phyloP scores from a whole-genome alignment of 1,140 invertebrate genomes.

The Radopholus similis region DNA sequence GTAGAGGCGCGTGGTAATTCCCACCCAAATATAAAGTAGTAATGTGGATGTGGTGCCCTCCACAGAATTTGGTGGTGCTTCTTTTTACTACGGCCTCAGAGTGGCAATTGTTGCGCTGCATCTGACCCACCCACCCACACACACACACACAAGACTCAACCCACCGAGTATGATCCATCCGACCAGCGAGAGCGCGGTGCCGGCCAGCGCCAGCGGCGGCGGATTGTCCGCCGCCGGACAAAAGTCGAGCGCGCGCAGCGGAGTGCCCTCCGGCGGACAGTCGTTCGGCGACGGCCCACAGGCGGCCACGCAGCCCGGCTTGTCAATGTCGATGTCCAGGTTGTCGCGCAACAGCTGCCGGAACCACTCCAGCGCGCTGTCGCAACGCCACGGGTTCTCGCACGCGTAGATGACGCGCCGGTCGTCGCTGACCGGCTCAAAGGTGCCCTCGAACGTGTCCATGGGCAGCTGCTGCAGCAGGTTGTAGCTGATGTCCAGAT shows the following conservation, averaged over 20 bases:
- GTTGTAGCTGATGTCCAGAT: slow-evolving; percentile 60
- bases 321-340: slow-evolving; percentile 59
- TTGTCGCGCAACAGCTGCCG: slow-evolving; percentile 55
- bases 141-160: too few relatives aligned
- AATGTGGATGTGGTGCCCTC: too few relatives aligned
- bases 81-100: too few relatives aligned
- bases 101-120: too few relatives aligned
- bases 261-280: slow-evolving; percentile 54
- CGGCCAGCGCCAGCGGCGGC: slow-evolving; percentile 40
- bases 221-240: slow-evolving; percentile 42
- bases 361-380: slow-evolving; percentile 57
- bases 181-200: slow-evolving; percentile 52
- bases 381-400: slow-evolving; percentile 58
- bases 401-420: slow-evolving; percentile 59
- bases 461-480: slow-evolving; percentile 58
- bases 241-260: slow-evolving; percentile 44
- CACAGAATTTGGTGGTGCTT: too few relatives aligned
- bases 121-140: too few relatives aligned
- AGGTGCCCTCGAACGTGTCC: slow-evolving; percentile 51
- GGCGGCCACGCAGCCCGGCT: slow-evolving; percentile 55
- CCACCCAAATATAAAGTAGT: too few relatives aligned
- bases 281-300: slow-evolving; percentile 46
- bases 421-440: slow-evolving; percentile 54
- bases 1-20: too few relatives aligned
- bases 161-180: slow-evolving; percentile 60